A percentile compares a stretch with the other conserved stretches of the same genome.
These are phyloP conservation scores for Apostichopus californicus DNA, from an alignment of 35 echinoderm and acorn worm species.

Conservation along the genomic window DNA sequence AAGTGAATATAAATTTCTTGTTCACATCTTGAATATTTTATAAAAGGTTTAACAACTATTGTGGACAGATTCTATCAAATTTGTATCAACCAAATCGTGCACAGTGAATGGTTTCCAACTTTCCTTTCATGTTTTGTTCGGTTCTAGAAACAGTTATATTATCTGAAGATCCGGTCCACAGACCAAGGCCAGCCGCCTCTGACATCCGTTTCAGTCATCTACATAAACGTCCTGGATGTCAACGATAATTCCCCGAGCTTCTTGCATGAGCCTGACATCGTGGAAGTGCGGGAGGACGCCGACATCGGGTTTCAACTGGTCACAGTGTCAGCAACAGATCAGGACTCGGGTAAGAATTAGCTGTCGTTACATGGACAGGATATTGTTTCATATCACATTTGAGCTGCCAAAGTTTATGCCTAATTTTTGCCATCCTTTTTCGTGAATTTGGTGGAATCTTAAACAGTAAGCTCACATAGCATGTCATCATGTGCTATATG, in stretches of 20 bases:
- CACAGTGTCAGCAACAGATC: conserved; percentile 73
- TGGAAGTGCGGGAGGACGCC: conserved; percentile 76
- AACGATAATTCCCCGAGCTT: conserved; percentile 91
- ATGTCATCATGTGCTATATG: too few species aligned
- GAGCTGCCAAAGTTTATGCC: too few species aligned
- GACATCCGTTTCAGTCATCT: conserved; percentile 58
- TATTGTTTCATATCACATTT: too few species aligned
- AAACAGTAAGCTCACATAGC: too few species aligned
- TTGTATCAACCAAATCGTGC: too few species aligned
- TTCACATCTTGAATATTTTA: too few species aligned
- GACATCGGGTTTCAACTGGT: conserved; percentile 68
- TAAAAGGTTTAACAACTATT: too few species aligned
- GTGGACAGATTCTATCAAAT: too few species aligned
- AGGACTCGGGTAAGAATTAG: conserved; percentile 73
- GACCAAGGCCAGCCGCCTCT: conserved; percentile 71
- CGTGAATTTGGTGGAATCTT: too few species aligned
- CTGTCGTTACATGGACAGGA: too few species aligned
- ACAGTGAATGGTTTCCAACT: background rate
- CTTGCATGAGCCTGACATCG: conserved; percentile 63
- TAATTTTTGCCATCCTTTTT: too few species aligned
- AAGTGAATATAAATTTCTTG: too few species aligned
- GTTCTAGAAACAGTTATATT: conserved; percentile 82
- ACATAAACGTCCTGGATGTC: conserved; percentile 88
- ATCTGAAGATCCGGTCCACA: conserved; percentile 71
- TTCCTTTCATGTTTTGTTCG: background rate